These are phyloP conservation scores for Ophraella communa DNA, from an alignment of 2,888 invertebrate genomes.

Conservation along the genomic window DNA sequence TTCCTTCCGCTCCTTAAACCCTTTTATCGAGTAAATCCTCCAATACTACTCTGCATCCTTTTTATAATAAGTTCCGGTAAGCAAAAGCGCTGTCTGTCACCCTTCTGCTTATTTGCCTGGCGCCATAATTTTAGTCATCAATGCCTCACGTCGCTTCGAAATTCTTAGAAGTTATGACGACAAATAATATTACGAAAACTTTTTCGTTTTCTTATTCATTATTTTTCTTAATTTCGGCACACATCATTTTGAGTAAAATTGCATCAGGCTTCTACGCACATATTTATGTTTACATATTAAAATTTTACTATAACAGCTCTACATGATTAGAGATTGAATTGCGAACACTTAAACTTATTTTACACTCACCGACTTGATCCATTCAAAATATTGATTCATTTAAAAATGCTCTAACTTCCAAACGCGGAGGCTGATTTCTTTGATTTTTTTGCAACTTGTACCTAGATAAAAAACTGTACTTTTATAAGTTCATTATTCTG, in stretches of 20 bases:
- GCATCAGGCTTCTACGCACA: too few species aligned
- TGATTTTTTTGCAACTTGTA: too few species aligned
- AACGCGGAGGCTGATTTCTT: too few species aligned
- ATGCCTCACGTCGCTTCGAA: constrained; percentile 25
- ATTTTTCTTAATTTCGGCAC: background rate
- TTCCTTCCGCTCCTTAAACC: constrained; percentile 9
- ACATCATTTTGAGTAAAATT: background rate
- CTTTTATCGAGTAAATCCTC: constrained; percentile 4
- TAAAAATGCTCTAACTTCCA: too few species aligned
- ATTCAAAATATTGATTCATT: too few species aligned
- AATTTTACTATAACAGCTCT: too few species aligned
- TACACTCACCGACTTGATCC: too few species aligned
- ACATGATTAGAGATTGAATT: too few species aligned
- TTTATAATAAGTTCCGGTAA: constrained; percentile 37
- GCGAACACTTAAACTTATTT: too few species aligned
- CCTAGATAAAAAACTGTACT: too few species aligned
- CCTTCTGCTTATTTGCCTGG: constrained; percentile 16
- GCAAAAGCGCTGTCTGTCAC: constrained; percentile 31
- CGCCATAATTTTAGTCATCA: constrained; percentile 32
- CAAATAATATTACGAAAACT: constrained; percentile 30
- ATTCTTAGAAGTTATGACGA: constrained; percentile 16
- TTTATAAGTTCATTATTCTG: too few species aligned
- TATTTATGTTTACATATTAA: too few species aligned
- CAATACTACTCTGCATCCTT: constrained; percentile 13
- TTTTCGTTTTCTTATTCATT: constrained; percentile 4